Evolutionary conservation across 2,113 vertebrate genomes (phyloP).

Genomic region (Menura novaehollandiae): DNA sequence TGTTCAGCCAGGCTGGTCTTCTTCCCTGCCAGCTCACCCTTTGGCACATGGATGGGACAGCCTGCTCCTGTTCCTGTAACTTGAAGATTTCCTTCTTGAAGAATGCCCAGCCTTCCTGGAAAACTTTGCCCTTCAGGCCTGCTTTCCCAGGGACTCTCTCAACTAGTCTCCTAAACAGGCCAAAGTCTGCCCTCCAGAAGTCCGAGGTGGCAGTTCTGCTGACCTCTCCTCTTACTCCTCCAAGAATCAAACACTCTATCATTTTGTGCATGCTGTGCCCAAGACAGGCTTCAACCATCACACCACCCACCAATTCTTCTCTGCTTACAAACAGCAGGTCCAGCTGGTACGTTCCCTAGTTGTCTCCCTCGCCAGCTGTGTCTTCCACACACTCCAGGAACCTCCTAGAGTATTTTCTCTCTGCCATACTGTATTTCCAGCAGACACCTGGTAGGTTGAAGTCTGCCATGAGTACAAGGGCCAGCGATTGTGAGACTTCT

Average conservation of each 20-base stretch:
- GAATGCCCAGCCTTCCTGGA: not conserved
- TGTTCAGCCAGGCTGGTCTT: not conserved
- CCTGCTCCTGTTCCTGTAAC: not conserved
- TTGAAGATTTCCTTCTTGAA: not conserved
- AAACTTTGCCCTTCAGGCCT: not conserved
- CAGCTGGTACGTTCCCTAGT: not conserved
- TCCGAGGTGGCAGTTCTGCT: not conserved
- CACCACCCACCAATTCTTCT: not conserved
- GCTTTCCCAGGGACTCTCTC: not conserved
- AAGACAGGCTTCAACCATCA: not conserved
- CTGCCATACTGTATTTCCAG: not conserved
- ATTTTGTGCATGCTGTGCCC: not conserved
- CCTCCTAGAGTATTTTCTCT: not conserved
- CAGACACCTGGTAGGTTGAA: not conserved
- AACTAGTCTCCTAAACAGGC: not conserved
- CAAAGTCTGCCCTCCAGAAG: not conserved
- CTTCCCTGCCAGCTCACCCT: not conserved
- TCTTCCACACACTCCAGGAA: not conserved
- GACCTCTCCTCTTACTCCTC: not conserved
- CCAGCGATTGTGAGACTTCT: not conserved
- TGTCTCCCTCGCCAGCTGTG: not conserved
- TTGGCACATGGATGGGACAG: not conserved
- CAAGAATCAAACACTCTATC: not conserved
- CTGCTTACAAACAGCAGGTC: not conserved
- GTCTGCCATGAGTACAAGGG: not conserved